Base-by-base conservation (phyloP, 30 jellyfish, hydroid and myxozoan genomes). In the Chironex yamaguchii region DNA sequence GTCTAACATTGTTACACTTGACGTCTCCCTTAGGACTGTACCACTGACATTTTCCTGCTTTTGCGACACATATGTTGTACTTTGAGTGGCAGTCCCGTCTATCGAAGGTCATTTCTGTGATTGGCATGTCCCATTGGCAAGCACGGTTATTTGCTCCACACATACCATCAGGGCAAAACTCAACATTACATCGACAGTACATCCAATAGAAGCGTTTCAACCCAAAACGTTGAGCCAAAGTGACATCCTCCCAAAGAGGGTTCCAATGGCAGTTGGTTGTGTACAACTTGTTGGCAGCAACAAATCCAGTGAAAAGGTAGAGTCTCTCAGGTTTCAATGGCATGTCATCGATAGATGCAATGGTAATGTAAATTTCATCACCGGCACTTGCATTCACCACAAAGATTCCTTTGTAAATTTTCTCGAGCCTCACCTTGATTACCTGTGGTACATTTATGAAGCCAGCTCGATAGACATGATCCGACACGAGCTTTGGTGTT, bases 191-290 rank as follows among this genome's bases (percentile, higher is more conserved):
- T 0, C 85, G 1, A 42, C 96, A 86, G 50, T 86, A 86, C 1
- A 74, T 31, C 96, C 96, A 86, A 68, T 86, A 86, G 52, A 35
- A 65, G 23, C 96, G 62, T 50, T 84, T 17, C 58, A 86, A 42
- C 20, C 96, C 96, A n/a, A 22, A 69, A 2, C 31, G 58, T 64
- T 73, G 89, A 23, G 51, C 73, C 0, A 0, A 3, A 51, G 90
- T 62, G 3, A 86, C 63, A 13, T 76, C 54, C 13, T 75, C 75
- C 90, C 90, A 74, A 48, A 52, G 52, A 2, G 76, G 22, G 63
- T 50, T 48, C 96, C 96, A 86, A 26, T 65, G 64, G 85, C 96
- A 86, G 0, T 73, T 84, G 34, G 64, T 73, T 76, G 70, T 75
- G 20, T n/a, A 2, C 0, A 86, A 64, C 21, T 51, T 29, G 20